Base-by-base conservation (phyloP, 2,797 vertebrate species). In the Ciconia nigra region DNA sequence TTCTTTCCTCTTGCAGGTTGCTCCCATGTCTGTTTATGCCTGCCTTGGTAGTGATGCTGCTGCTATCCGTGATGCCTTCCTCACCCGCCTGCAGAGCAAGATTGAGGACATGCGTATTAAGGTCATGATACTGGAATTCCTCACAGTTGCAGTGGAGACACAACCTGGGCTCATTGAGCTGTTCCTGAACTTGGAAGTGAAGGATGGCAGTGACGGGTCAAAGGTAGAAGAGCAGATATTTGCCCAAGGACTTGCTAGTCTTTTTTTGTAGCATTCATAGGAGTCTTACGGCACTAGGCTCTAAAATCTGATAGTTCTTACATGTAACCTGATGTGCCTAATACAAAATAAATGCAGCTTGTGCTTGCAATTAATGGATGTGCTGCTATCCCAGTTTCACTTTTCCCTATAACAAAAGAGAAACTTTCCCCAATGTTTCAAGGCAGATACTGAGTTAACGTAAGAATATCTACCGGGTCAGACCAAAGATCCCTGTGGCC, bases 51-150 rank as follows among this genome's bases (percentile, higher is more conserved):
- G 96, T 3, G 99, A 99, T 3, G 99, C 99, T 0, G 98, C 99
- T 5, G 99, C 99, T 55, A 99, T 99, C 93, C 98, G 99, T 1
- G 99, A 99, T 2, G 99, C 99, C 5, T 99, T 99, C 94, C 98
- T 99, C 87, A 99, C 98, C 18, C 99, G 99, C 10, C 98, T 99
- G 89, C 99, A 99, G 97, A 99, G 99, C 98, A 99, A 97, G 96
- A 99, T 99, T 0, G 99, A 99, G 97, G 99, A 99, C 97, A 99
- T 99, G 99, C 98, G 99, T 71, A 99, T 99, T 96, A 99, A 99
- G 95, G 99, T 99, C 94, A 99, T 99, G 99, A 99, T 99, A 76
- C 98, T 99, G 24, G 99, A 99, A 89, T 99, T 99, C 96, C 99
- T 99, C 87, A 99, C 99, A 0, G 99, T 99, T 1, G 99, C 99